Evolutionary conservation across 2,113 vertebrate species (phyloP), one percentile per base, ranked within the genome.

Genomic region (Sprattus sprattus): DNA sequence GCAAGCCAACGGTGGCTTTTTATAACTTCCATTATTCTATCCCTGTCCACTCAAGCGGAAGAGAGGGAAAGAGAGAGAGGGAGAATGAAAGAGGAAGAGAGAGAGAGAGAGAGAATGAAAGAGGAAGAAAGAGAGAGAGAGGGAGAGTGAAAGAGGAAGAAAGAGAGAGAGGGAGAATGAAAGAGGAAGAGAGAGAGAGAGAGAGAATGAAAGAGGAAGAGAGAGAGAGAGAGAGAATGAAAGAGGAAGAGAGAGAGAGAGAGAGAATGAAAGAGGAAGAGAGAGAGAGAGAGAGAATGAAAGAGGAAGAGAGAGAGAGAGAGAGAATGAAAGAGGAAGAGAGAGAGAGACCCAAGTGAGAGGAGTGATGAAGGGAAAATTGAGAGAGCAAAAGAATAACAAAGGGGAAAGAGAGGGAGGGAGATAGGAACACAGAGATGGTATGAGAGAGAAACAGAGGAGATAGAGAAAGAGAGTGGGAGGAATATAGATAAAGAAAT

Each of bases 1-100:
- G 87, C 86, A 54, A 87, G 80, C 49, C 83, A 81, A 28, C 8
- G 6, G n/a, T 32, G 18, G 83, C 84, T 85, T 83, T 32, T 71
- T 71, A 28, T 71, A 71, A 15, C n/a, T 9, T 71, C n/a, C 64
- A 71, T 71, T 71, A 71, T 71, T 28, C 28, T 10, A 71, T 71
- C n/a, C 28, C 7, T 32, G 64, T 16, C 64, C 28, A 64, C 64
- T 71, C 64, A 28, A 71, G 10, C 28, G 64, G 64, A 71, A 71
- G n/a, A 71, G 64, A 28, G 10, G 32, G 64, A 32, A 25, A 13
- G 25, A 32, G 25, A 32, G 25, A 10, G 25, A 71, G 25, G 7
- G 57, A 64, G 57, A n/a, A 22, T n/a, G 57, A 64, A 22, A 71
- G 9, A 32, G 57, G 60, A 28, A n/a, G n/a, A n/a, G n/a, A n/a